These are phyloP conservation scores for Colossoma macropomum DNA, from an alignment of 2,113 vertebrate genomes.

Conservation along the genomic window DNA sequence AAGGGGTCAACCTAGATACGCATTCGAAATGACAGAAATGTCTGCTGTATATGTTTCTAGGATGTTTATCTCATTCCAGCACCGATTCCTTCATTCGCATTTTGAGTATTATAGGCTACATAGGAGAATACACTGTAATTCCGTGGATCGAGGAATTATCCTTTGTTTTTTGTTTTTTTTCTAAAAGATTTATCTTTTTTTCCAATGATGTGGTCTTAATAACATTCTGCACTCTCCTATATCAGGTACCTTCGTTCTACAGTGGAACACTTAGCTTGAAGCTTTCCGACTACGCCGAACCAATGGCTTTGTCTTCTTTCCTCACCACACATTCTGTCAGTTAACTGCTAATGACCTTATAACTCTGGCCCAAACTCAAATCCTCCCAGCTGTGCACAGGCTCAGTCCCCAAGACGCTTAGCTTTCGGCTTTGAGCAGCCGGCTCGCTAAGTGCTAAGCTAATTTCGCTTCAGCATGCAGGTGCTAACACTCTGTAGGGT, in stretches of 20 bases:
- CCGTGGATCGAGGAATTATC: not conserved
- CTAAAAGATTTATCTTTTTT: not conserved
- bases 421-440: not conserved
- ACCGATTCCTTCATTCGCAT: not conserved
- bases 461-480: not conserved
- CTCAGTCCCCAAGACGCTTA: slow-evolving; percentile 45
- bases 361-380: slow-evolving; percentile 56
- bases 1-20: not conserved
- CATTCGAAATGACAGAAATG: not conserved
- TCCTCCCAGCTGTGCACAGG: slow-evolving; percentile 52
- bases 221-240: not conserved
- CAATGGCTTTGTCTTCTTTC: slow-evolving; percentile 13
- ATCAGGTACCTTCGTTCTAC: not conserved
- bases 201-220: not conserved
- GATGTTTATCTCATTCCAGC: slow-evolving; percentile 14
- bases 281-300: not conserved
- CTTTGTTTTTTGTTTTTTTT: not conserved
- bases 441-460: not conserved
- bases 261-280: not conserved
- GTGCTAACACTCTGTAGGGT: not conserved
- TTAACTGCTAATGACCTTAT: slow-evolving; percentile 67
- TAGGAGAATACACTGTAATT: slow-evolving; percentile 9
- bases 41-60: slow-evolving; percentile 9
- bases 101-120: not conserved
- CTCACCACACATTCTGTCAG: slow-evolving; percentile 52